Conservation (phyloP, 2,797 vertebrate genomes). For the Pteropus rufus region DNA sequence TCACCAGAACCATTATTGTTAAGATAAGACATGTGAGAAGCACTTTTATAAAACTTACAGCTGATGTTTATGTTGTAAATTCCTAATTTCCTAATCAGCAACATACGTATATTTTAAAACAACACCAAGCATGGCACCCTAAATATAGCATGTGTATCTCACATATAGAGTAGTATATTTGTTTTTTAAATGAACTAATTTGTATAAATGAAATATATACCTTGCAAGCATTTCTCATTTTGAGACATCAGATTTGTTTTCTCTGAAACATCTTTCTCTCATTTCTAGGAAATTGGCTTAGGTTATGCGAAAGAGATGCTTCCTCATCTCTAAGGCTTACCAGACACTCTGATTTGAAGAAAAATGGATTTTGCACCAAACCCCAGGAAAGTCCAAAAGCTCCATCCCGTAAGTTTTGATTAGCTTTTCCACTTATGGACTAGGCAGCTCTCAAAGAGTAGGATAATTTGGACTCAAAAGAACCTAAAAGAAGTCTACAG, state of each 20-base stretch:
- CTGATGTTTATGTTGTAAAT: not conserved
- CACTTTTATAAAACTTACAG: not conserved
- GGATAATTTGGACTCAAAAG: not conserved
- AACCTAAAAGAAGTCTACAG: not conserved
- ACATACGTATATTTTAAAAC: constrained; percentile 18
- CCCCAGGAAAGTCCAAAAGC: constrained; percentile 76
- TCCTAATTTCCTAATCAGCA: not conserved
- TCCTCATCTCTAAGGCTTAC: constrained; percentile 47
- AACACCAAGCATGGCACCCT: not conserved
- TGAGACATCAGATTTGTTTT: constrained; percentile 1
- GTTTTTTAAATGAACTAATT: constrained; percentile 9
- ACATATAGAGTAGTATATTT: not conserved
- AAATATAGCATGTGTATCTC: not conserved
- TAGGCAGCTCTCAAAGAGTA: not conserved
- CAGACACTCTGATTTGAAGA: constrained; percentile 44
- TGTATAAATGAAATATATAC: not conserved
- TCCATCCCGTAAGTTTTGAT: constrained; percentile 64
- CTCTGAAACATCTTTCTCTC: constrained; percentile 38
- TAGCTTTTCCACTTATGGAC: not conserved
- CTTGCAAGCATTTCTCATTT: not conserved
- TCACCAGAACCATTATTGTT: not conserved
- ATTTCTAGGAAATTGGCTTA: constrained; percentile 74
- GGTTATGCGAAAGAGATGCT: constrained; percentile 68
- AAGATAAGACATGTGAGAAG: not conserved
- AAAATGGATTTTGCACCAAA: constrained; percentile 86